Evolutionary conservation across 2,113 vertebrate genomes (phyloP), one percentile per base, ranked within the genome.

Genomic region (Zapornia atra): DNA sequence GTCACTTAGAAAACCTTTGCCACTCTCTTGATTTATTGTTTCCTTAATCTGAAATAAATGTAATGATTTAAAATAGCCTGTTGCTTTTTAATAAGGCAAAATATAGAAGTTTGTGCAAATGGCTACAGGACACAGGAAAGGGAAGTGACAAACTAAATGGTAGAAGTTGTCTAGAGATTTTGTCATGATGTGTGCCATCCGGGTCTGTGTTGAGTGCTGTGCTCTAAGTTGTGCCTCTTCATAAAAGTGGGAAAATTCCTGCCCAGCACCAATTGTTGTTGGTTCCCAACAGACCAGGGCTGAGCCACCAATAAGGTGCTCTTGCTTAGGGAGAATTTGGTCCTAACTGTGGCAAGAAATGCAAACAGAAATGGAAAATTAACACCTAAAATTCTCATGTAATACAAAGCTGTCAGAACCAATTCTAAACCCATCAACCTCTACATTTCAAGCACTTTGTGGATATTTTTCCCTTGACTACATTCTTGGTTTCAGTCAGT

Each of bases 31-130:
- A 93, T 86, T 86, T 88, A 81, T 86, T 96, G 38, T 68, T 89
- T 94, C 91, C 61, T 92, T 91, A 86, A 83, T 93, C 69, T 42
- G 50, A 91, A 93, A 93, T 79, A 93, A 82, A 88, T 48, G 59
- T 50, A 82, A 86, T 15, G 54, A 70, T 54, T 66, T 88, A 80
- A 92, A 96, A 76, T 53, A 90, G 11, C 86, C 48, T 72, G 36
- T 86, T 92, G 44, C 50, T 76, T 84, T 89, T 21, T 10, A 40
- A 21, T 44, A 48, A 75, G 51, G 68, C 51, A 73, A 92, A 86
- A 86, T 20, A 60, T 2, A 93, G 48, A 46, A 40, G 51, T 38
- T 71, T 88, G 64, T 7, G 4, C 26, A 63, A 59, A 54, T 75
- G 65, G 38, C n/a, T 68, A 4, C 5, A 79, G n/a, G 61, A 53